Base-by-base conservation (phyloP, 2,888 invertebrate species). In the Polymixis flavicincta region DNA sequence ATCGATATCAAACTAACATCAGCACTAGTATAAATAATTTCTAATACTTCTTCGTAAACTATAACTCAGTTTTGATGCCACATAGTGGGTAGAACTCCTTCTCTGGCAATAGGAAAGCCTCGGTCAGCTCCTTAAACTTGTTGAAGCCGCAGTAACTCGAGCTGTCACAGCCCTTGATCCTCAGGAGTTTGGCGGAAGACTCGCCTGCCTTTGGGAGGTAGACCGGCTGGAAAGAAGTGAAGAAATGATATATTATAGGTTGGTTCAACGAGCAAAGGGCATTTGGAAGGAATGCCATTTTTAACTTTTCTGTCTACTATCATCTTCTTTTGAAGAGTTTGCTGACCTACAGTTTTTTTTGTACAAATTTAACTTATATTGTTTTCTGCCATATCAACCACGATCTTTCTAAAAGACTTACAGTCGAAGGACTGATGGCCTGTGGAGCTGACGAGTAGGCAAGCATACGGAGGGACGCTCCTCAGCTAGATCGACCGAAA, bases 151-250 rank as follows among this genome's bases (percentile, higher is more conserved):
- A 96, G 64, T 90, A 87, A 1, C 85, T 76, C 9, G 87, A 83
- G 22, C 80, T 57, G 2, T 91, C 93, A 57, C 95, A 95, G 84
- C 90, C 91, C 2, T 76, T 85, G 84, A 96, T 91, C 73, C 86
- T 91, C 0, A 95, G 88, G 9, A 80, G 57, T 5, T 90, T 86
- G 1, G 91, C 88, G 0, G 90, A 82, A 0, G 93, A 91, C 17
- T 92, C 90, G 0, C 96, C 96, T 4, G 95, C 95, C 86, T 92
- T 92, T 2, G 92, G 88, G 1, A 96, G 83, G 88, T 94, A 96
- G 8, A 96, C 89, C 0, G 96, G 95, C 96, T 96, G 94, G 0
- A 92, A 92, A 66, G 25, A 68, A 69, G 72, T 42, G 68, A 9
- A 63, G 28, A 55, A 32, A 22, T 60, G 17, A 50, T 54, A n/a